These are phyloP conservation scores for Laspeyria flexula DNA, from an alignment of 2,888 invertebrate genomes.

Conservation along the genomic window DNA sequence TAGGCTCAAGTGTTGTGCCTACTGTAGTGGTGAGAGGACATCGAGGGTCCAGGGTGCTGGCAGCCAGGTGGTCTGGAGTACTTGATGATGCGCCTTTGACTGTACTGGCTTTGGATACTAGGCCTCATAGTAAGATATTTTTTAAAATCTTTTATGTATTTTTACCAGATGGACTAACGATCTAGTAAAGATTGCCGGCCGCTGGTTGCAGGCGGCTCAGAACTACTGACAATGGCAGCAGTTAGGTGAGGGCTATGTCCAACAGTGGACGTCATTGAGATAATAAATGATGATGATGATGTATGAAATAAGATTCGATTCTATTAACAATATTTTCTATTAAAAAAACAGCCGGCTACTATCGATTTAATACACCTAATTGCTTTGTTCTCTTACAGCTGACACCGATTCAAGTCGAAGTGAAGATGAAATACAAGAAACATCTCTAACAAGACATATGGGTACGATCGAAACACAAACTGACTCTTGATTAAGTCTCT, in stretches of 20 bases:
- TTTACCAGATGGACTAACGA: too few species aligned
- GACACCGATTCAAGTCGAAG: slow-evolving; percentile 72
- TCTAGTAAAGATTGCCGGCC: too few species aligned
- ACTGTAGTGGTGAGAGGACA: slow-evolving; percentile 79
- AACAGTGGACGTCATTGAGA: too few species aligned
- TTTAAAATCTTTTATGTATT: too few species aligned
- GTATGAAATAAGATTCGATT: too few species aligned
- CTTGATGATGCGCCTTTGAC: slow-evolving; percentile 78
- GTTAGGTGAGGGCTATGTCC: too few species aligned
- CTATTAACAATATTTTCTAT: too few species aligned
- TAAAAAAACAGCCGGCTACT: too few species aligned
- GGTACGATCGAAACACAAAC: slow-evolving; percentile 72
- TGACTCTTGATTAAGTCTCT: slow-evolving; percentile 44
- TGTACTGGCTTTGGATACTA: slow-evolving; percentile 75
- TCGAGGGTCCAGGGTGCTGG: slow-evolving; percentile 73
- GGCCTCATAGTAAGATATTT: slow-evolving; percentile 67
- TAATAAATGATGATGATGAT: too few species aligned
- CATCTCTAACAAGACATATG: slow-evolving; percentile 62
- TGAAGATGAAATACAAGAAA: slow-evolving; percentile 72
- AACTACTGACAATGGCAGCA: too few species aligned
- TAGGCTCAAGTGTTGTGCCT: slow-evolving; percentile 65
- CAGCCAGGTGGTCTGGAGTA: slow-evolving; percentile 82
- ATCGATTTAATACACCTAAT: too few species aligned
- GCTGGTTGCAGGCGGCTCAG: too few species aligned
- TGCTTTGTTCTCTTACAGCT: slow-evolving; percentile 42